Base-by-base conservation (phyloP, 2,113 vertebrate genomes). In the Microcebus murinus region DNA sequence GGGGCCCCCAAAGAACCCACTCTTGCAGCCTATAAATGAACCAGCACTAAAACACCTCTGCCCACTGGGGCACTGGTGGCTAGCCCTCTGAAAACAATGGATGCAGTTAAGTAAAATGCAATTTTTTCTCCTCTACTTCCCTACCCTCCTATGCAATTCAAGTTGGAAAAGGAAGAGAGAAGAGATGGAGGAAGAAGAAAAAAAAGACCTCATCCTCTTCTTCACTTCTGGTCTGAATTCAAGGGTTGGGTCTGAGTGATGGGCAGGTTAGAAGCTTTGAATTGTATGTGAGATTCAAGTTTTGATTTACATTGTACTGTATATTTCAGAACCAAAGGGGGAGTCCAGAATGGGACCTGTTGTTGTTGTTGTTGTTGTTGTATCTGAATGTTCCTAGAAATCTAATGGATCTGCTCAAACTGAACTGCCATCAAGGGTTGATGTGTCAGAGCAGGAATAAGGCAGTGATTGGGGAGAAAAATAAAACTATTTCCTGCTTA, bases 311-410 rank as follows among this genome's bases (percentile, higher is more conserved):
- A 63, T 0, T 55, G 17, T 29, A 45, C 9, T 61, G 9, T 68
- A 77, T 29, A 65, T 95, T 96, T 94, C 48, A 36, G 92, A 93
- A 67, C 11, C 17, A 85, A 88, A 77, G 87, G 23, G 27, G 7
- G 21, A 77, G 4, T 65, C 34, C 4, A 94, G 29, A 65, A 65
- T 70, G 20, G 15, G 23, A 70, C 48, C 68, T 83, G 6, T 70
- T 61, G 12, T 63, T 63, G 27, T 70, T 67, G 25, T 70, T 67
- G 25, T 57, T 57, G 55, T 29, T 82, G 68, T 68, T 80, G 3
- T 87, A 87, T 70, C 4, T 90, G 34, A 87, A 68, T 70, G 42
- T 90, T 2, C 55, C 48, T 87, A 17, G 48, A 65, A 87, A 71
- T 39, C 57, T 59, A 14, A 8, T 93, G 29, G 20, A 65, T 79